Conservation (phyloP, 2,797 vertebrate species). For the Scyliorhinus canicula region DNA sequence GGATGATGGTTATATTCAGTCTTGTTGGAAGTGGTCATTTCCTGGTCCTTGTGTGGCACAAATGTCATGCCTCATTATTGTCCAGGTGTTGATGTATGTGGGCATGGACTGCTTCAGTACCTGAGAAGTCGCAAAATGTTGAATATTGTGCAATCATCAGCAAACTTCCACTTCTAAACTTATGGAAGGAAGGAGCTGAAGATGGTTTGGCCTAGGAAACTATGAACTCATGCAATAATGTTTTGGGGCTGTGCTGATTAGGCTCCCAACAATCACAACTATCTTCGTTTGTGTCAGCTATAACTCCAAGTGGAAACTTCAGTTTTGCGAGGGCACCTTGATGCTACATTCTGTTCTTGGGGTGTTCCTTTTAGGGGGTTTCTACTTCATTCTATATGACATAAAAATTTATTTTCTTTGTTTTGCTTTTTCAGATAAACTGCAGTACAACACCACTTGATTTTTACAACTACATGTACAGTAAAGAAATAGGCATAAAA, state of each 20-base stretch:
- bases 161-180: neutral
- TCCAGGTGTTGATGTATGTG: neutral
- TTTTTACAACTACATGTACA: slow-evolving; percentile 64
- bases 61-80: neutral
- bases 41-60: neutral
- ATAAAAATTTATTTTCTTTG: neutral
- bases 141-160: neutral
- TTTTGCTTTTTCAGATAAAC: slow-evolving; percentile 59
- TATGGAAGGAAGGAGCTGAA: neutral
- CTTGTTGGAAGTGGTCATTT: neutral
- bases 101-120: neutral
- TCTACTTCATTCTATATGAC: too few relatives aligned
- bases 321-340: neutral
- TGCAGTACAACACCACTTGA: slow-evolving; percentile 63
- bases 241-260: neutral
- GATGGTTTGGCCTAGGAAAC: neutral
- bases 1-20: neutral
- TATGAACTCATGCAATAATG: neutral
- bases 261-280: neutral
- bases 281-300: neutral
- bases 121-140: neutral
- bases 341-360: neutral
- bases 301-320: neutral
- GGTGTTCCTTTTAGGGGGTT: neutral
- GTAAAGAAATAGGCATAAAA: slow-evolving; percentile 63